These are phyloP conservation scores for Syngnathus acus DNA, from an alignment of 2,797 vertebrate genomes.

Conservation along the genomic window DNA sequence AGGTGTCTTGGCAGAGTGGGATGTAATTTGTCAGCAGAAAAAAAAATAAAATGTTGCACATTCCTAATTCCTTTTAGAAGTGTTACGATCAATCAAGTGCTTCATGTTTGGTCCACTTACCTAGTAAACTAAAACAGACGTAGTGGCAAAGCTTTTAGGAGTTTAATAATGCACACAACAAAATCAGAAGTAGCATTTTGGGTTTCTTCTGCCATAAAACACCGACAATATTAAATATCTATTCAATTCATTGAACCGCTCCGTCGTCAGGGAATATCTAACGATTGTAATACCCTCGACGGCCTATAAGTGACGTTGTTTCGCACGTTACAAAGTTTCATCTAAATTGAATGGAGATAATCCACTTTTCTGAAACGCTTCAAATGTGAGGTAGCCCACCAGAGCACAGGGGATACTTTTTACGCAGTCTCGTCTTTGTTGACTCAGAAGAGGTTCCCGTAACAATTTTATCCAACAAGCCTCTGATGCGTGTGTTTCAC, in stretches of 20 bases:
- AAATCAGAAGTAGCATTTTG: too few relatives aligned
- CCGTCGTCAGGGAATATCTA: too few relatives aligned
- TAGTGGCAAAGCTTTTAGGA: too few relatives aligned
- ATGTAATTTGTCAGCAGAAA: slow-evolving; percentile 28
- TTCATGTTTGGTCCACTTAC: slow-evolving; percentile 7
- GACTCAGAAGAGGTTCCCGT: background rate
- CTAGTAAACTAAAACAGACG: too few relatives aligned
- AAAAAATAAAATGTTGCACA: background rate
- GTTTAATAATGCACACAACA: too few relatives aligned
- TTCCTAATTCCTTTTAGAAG: background rate
- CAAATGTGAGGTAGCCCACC: background rate
- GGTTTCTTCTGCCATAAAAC: too few relatives aligned
- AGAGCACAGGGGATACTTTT: too few relatives aligned
- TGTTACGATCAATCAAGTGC: slow-evolving; percentile 14
- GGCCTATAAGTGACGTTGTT: slow-evolving; percentile 71
- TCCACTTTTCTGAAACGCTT: background rate
- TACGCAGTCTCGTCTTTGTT: background rate
- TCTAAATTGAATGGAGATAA: background rate
- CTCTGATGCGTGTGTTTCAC: slow-evolving; percentile 5
- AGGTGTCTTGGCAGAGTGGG: slow-evolving; percentile 32
- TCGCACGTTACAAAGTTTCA: slow-evolving; percentile 49
- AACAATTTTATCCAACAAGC: background rate
- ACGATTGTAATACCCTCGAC: slow-evolving; percentile 16
- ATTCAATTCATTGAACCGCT: too few relatives aligned
- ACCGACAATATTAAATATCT: too few relatives aligned